These are phyloP conservation scores for Mormyrops attenuatus DNA, from an alignment of 2,797 vertebrate species.

Conservation along the genomic window DNA sequence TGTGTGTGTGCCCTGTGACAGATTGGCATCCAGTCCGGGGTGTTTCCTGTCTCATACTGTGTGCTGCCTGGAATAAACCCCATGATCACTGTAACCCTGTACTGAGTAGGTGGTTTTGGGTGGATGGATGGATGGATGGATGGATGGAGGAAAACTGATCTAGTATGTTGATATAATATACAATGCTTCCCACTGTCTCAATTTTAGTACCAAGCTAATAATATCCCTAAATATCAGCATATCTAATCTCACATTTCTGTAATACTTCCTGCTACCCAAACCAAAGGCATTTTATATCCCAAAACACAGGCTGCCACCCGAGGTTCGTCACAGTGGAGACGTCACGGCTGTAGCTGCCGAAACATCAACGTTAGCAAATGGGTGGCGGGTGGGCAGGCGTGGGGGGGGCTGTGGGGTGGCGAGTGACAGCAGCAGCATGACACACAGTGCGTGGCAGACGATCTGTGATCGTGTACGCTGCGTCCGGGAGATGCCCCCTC, in stretches of 20 bases:
- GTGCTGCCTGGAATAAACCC: background rate
- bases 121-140: background rate
- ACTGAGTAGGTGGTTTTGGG: background rate
- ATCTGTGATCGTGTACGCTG: background rate
- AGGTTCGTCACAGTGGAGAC: slow-evolving; percentile 39
- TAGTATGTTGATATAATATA: slow-evolving; percentile 12
- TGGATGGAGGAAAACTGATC: background rate
- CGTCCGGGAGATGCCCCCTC: background rate
- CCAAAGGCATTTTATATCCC: background rate
- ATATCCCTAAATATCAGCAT: background rate
- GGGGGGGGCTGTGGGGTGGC: background rate
- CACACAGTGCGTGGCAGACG: background rate
- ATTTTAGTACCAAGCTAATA: slow-evolving; percentile 28
- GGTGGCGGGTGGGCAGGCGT: background rate
- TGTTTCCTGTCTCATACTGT: background rate
- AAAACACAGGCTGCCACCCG: slow-evolving; percentile 24
- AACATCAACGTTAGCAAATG: slow-evolving; percentile 1
- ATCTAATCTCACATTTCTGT: background rate
- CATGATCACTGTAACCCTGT: background rate
- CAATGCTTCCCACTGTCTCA: slow-evolving; percentile 23
- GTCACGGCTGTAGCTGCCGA: slow-evolving; percentile 22
- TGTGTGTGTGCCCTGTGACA: background rate
- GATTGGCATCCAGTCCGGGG: background rate
- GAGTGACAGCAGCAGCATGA: background rate
- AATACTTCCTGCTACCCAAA: background rate